Conservation (phyloP, 2,113 vertebrate genomes). For the Phoenicopterus ruber region DNA sequence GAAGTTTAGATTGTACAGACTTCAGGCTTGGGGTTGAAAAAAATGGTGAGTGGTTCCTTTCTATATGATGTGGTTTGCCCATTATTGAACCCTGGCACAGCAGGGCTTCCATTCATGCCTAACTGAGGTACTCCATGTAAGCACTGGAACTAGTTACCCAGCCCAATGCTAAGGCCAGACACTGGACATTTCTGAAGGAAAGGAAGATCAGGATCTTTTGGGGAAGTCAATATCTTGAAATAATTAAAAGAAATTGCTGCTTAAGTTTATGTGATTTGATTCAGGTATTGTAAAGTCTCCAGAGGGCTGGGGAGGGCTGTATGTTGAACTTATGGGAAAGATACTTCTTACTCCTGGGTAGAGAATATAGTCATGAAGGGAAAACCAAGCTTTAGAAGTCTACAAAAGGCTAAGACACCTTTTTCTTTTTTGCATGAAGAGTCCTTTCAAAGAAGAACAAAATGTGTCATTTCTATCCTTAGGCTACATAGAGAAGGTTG, state of each 20-base stretch:
- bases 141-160: background rate
- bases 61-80: background rate
- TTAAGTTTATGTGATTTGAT: background rate
- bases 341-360: background rate
- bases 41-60: background rate
- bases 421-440: background rate
- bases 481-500: constrained; percentile 83
- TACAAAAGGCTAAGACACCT: background rate
- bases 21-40: background rate
- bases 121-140: background rate
- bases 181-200: background rate
- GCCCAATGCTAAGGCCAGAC: background rate
- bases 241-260: background rate
- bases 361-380: background rate
- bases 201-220: background rate
- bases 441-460: background rate
- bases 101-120: background rate
- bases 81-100: background rate
- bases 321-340: background rate
- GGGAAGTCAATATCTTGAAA: background rate
- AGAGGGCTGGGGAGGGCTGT: background rate
- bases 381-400: background rate
- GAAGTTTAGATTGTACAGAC: background rate
- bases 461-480: background rate
- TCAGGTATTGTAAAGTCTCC: background rate